Evolutionary conservation across 2,113 vertebrate genomes (phyloP), one percentile per base, ranked within the genome.

Genomic region (Egretta garzetta): DNA sequence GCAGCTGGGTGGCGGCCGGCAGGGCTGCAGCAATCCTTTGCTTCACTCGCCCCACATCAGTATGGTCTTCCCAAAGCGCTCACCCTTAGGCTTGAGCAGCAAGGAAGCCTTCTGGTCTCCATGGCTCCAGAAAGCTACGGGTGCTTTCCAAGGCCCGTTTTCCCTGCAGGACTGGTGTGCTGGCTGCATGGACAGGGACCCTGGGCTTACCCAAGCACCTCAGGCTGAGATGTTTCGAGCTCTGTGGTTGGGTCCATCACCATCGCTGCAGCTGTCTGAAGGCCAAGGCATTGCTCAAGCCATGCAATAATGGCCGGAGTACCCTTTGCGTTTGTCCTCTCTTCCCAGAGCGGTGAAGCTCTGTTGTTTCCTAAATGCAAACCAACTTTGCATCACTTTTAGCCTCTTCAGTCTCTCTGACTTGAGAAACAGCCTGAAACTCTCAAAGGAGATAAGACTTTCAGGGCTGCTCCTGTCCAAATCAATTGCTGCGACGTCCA

Each of bases 151-250:
- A 45, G 67, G 41, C 43, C 12, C 0, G 0, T 77, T 82, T 66
- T 63, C 35, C 58, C 19, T 2, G 3, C 21, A 19, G 4, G 7
- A 16, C 6, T 1, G 9, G 6, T 9, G 6, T 16, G 3, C 24
- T 1, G 4, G 15, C 27, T 9, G 32, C 32, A 5, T 0, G 1
- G 23, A 73, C 49, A 11, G n/a, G 32, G 37, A 39, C 9, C 6
- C 32, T 8, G 18, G 39, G 23, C 71, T 80, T 45, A 20, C 6
- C 62, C 0, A 0, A 21, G 17, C 17, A 30, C 56, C 33, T 22
- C 3, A 0, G 6, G 28, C 12, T 0, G 3, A 53, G 37, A 19
- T 14, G 0, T 41, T 53, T 8, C 1, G 4, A 13, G 7, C 14
- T 37, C 55, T 39, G 28, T 53, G 70, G 8, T 74, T 6, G 3